Evolutionary conservation across 2,888 invertebrate species (phyloP), one percentile per base, ranked within the genome.

Genomic region (Rhagonycha fulva): DNA sequence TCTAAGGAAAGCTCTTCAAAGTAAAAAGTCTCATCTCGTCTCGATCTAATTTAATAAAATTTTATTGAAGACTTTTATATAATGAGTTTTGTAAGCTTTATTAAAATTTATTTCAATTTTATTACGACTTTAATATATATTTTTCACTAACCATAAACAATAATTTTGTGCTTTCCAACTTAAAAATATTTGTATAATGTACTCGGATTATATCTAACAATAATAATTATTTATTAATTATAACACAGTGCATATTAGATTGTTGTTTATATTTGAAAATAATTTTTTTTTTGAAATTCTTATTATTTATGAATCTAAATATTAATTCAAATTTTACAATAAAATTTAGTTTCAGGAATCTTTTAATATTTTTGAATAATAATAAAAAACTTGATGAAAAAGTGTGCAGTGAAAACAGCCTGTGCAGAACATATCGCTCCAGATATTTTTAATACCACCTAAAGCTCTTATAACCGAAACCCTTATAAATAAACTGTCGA

Each of bases 1-100:
- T 75, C 70, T 26, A 62, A 71, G 68, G 72, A 72, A 77, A 72
- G 70, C 75, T 72, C 75, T 74, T 75, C 72, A 75, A 75, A 77
- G 75, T 72, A 72, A 72, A 77, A 75, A 75, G 72, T 74, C 74
- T 77, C 74, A 75, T 75, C 75, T 75, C 75, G 69, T 72, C 72
- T 72, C 75, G 72, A 77, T 69, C 77, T 77, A 77, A 77, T 77
- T 77, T 77, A 77, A 77, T 77, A 77, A 74, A 77, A 77, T 77
- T 77, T 78, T 78, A 78, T 76, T 71, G 75, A 77, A 68, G 71
- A 78, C 75, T 78, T 76, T 76, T 76, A 71, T 68, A 71, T 78
- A 76, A 78, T 76, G 71, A 78, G 76, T 78, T 75, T 78, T 74
- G 76, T 71, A 76, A 78, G 75, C 73, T 70, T 73, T 78, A 78